Evolutionary conservation across 2,113 vertebrate genomes (phyloP), one percentile per base, ranked within the genome.

Genomic region (Megalops atlanticus): DNA sequence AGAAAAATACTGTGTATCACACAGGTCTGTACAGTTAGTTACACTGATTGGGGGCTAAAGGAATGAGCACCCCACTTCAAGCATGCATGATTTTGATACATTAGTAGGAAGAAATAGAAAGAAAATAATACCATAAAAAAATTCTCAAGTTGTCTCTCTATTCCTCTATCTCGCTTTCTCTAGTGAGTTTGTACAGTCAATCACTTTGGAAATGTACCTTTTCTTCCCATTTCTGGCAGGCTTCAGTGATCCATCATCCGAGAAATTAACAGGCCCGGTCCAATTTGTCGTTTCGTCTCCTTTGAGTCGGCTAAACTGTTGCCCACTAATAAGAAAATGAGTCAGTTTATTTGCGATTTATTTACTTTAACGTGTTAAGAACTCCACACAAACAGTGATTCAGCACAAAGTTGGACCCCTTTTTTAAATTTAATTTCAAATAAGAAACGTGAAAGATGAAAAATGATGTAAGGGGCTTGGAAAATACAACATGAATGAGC

Each of bases 281-380:
- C 97, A 98, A 95, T 98, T 98, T 95, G 95, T 94, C 95, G 95
- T 93, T 88, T 97, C 96, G 95, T 97, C 96, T 88, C 95, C 96
- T 96, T 93, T 97, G 96, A 98, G 96, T 97, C 97, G 96, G 93
- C 94, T 97, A 97, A 97, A 98, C 94, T 97, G 97, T 95, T 97
- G 95, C 87, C 95, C 95, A 96, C 98, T 99, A 96, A 93, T 93
- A 95, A 98, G 92, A 98, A 94, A 99, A 99, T 0, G 94, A 98
- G 95, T 95, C 91, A 98, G 93, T 97, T 91, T 95, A 96, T 95
- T 94, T 90, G 87, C 85, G 78, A 40, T 85, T 93, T 90, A 85
- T 88, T 82, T 83, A 86, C 85, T 71, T 83, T 75, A 74, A 41
- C 64, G 78, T 81, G 70, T 68, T 89, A 85, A 90, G 81, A 82